A percentile compares a stretch with the other conserved stretches of the same genome.
Evolutionary conservation across 1,140 invertebrate genomes (phyloP).

Genomic region (Drosophila paulistorum): DNA sequence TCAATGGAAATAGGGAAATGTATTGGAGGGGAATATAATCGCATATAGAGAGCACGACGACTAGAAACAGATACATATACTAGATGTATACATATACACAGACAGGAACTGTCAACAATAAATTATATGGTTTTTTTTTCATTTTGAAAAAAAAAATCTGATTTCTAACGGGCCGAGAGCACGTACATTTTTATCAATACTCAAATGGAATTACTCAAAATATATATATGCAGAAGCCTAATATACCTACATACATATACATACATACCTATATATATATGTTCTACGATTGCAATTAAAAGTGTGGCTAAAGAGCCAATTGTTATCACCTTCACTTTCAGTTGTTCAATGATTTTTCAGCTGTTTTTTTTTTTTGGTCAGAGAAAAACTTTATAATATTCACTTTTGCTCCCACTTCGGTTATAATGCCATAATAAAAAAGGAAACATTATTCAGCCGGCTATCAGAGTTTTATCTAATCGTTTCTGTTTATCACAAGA

Average conservation of each 20-base stretch:
- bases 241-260: no score
- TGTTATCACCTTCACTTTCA: constrained; percentile 6
- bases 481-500: constrained; percentile 10
- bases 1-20: constrained; percentile 17
- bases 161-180: constrained; percentile 25
- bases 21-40: constrained; percentile 29
- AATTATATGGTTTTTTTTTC: constrained; percentile 28
- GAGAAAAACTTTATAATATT: no score
- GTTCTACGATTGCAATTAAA: not conserved
- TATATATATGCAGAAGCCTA: not conserved
- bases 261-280: no score
- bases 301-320: not conserved
- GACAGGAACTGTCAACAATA: constrained; percentile 53
- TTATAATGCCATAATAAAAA: constrained; percentile 2
- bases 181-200: constrained; percentile 65
- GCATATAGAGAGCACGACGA: not conserved
- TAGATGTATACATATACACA: constrained; percentile 11
- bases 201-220: constrained; percentile 35
- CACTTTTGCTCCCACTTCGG: no score
- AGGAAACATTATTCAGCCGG: not conserved
- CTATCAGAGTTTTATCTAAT: constrained; percentile 12
- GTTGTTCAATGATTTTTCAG: not conserved
- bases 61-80: not conserved
- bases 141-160: constrained; percentile 31
- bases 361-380: not conserved